Percentiles rank a stretch among this genome's conserved stretches.
phyloP scores from a whole-genome alignment of 2,888 invertebrate species.

The Drosophila anomalata region DNA sequence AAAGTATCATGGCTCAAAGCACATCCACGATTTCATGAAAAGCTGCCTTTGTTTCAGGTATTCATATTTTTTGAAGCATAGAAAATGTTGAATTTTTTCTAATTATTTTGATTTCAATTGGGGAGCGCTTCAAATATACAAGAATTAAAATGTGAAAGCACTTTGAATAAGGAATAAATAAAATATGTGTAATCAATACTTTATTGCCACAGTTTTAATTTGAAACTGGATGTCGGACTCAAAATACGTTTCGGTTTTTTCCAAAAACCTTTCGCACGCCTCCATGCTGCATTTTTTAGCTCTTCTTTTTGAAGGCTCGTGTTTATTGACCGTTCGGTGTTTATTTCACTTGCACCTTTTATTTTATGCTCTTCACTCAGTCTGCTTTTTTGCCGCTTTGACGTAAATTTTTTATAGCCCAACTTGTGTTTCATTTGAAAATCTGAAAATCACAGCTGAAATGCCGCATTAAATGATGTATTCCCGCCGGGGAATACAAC shows the following conservation, averaged over 20 bases:
- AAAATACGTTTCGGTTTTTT: slow-evolving; percentile 4
- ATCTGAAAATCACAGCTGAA: slow-evolving; percentile 61
- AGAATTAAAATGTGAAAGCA: not conserved
- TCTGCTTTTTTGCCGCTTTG: slow-evolving; percentile 11
- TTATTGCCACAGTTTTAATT: not conserved
- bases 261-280: slow-evolving; percentile 3
- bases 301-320: slow-evolving; percentile 3
- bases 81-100: not conserved
- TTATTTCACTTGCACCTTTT: slow-evolving; percentile 35
- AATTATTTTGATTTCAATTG: slow-evolving; percentile 1
- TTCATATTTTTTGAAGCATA: not conserved
- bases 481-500: slow-evolving; percentile 34
- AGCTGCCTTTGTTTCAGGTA: not conserved
- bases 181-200: slow-evolving; percentile 1
- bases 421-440: slow-evolving; percentile 31
- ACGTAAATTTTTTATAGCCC: slow-evolving; percentile 41
- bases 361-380: slow-evolving; percentile 17
- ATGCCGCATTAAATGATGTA: slow-evolving; percentile 49
- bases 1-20: not conserved
- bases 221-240: not conserved
- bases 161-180: not conserved
- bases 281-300: not conserved
- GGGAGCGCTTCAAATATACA: not conserved
- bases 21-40: not conserved
- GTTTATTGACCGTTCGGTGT: slow-evolving; percentile 26